Conservation (phyloP, 2,888 invertebrate species). For the Isoperla grammatica region DNA sequence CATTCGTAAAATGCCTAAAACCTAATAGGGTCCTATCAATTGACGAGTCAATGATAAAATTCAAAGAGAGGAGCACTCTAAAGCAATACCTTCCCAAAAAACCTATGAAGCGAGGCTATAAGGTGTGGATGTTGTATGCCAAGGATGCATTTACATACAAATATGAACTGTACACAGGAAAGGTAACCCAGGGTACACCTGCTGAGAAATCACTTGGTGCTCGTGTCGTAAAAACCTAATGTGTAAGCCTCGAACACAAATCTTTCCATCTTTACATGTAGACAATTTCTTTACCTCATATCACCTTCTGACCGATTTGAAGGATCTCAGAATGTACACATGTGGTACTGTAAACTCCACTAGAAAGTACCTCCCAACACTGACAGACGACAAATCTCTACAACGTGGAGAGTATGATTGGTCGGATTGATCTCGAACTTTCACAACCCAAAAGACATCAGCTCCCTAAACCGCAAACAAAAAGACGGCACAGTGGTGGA, state of each 20-base stretch:
- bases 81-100: slow-evolving; percentile 36
- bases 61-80: slow-evolving; percentile 33
- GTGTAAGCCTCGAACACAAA: slow-evolving; percentile 28
- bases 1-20: not conserved
- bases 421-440: slow-evolving; percentile 24
- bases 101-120: slow-evolving; percentile 35
- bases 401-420: slow-evolving; percentile 34
- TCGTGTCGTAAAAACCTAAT: slow-evolving; percentile 34
- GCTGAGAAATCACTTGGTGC: slow-evolving; percentile 32
- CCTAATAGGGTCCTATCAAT: slow-evolving; percentile 9
- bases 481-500: slow-evolving; percentile 31
- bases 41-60: slow-evolving; percentile 34
- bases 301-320: slow-evolving; percentile 28
- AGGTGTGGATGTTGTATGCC: slow-evolving; percentile 34
- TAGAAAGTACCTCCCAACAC: slow-evolving; percentile 30
- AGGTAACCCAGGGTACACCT: slow-evolving; percentile 29
- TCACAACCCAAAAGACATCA: slow-evolving; percentile 29
- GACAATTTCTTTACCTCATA: slow-evolving; percentile 36
- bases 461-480: slow-evolving; percentile 28
- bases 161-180: slow-evolving; percentile 37
- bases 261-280: slow-evolving; percentile 34
- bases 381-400: slow-evolving; percentile 29
- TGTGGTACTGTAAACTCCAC: slow-evolving; percentile 32
- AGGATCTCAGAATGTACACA: slow-evolving; percentile 29
- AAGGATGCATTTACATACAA: slow-evolving; percentile 31